Percentiles rank a stretch among this genome's conserved stretches.
phyloP scores from a whole-genome alignment of 2,113 vertebrate species.

The Caracal caracal region DNA sequence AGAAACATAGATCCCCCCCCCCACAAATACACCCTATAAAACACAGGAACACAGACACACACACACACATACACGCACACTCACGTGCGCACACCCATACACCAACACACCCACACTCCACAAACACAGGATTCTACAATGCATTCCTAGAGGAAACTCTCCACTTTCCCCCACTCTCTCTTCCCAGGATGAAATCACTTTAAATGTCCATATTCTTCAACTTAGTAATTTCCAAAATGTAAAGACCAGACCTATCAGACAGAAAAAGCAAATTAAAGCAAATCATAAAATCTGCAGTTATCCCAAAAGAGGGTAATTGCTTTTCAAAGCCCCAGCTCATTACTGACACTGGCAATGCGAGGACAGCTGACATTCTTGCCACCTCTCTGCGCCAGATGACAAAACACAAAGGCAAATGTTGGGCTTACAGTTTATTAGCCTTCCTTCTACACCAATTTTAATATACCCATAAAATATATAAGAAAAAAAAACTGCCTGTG shows the following conservation, averaged over 20 bases:
- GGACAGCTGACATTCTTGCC: not conserved
- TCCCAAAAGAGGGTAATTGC: not conserved
- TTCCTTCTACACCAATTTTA: not conserved
- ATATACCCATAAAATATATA: not conserved
- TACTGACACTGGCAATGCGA: accelerated
- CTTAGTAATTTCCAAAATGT: conserved; percentile 1
- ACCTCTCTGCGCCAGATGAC: not conserved
- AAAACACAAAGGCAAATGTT: not conserved
- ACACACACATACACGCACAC: not conserved
- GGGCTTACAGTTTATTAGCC: not conserved
- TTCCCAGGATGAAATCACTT: not conserved
- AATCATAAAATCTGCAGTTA: not conserved
- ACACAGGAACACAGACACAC: not conserved
- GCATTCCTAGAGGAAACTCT: not conserved
- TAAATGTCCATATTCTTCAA: not conserved
- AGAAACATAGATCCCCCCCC: not conserved
- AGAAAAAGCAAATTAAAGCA: not conserved
- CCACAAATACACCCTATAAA: not conserved
- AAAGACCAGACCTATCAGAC: not conserved
- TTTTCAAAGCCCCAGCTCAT: not conserved
- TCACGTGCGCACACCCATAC: not conserved
- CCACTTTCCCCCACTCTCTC: not conserved
- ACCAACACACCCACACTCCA: not conserved
- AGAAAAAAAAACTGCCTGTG: not conserved
- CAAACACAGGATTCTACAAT: not conserved